These are phyloP conservation scores for Sminthurinus aureus DNA, from an alignment of 2,888 invertebrate genomes.

Conservation along the genomic window DNA sequence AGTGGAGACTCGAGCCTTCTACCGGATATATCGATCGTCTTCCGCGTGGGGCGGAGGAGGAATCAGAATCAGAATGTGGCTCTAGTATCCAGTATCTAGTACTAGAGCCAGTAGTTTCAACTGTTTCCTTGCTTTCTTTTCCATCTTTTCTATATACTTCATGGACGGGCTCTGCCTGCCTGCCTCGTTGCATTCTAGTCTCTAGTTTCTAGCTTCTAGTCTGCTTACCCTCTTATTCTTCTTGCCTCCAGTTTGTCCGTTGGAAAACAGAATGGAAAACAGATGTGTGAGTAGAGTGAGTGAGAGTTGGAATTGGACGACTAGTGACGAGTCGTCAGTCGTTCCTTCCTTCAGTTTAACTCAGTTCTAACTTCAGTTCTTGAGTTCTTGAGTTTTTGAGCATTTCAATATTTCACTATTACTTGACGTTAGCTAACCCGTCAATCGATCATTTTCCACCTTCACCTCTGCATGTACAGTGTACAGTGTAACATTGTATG, in stretches of 20 bases:
- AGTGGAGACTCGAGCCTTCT: slow-evolving; percentile 10
- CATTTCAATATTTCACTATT: not conserved
- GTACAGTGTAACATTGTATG: not conserved
- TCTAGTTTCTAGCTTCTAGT: not conserved
- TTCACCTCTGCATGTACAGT: no score
- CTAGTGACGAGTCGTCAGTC: no score
- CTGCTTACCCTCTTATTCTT: not conserved
- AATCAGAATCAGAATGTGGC: slow-evolving; percentile 5
- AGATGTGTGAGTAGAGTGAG: slow-evolving; percentile 22
- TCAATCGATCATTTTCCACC: slow-evolving; percentile 37
- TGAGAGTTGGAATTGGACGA: not conserved
- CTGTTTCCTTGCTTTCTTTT: no score
- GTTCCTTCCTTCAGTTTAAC: no score
- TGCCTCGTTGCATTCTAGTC: not conserved
- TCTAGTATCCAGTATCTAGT: not conserved
- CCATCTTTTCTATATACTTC: no score
- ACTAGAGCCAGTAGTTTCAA: no score
- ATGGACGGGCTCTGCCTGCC: no score
- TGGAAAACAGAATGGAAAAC: slow-evolving; percentile 54
- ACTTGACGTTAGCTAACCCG: slow-evolving; percentile 19
- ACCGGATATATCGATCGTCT: slow-evolving; percentile 28
- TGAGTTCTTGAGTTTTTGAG: no score
- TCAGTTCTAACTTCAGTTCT: no score
- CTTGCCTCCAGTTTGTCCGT: slow-evolving; percentile 39
- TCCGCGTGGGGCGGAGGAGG: slow-evolving; percentile 33